These are phyloP conservation scores for Nematostella vectensis DNA, from an alignment of 92 coral and sea anemone species.

Conservation along the genomic window DNA sequence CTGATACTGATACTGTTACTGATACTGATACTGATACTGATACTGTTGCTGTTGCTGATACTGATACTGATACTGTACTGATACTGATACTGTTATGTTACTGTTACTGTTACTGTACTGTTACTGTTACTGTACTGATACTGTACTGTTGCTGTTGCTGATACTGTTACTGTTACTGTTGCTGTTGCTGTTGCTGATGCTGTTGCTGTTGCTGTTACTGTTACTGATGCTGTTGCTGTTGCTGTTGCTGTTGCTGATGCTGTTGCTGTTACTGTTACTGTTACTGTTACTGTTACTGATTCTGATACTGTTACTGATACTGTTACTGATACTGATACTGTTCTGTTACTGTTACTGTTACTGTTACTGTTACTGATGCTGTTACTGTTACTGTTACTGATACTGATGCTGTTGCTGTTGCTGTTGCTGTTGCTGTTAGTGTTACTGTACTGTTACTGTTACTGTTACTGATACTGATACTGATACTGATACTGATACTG, in stretches of 20 bases:
- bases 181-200: neutral
- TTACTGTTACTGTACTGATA: neutral
- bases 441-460: slow-evolving; percentile 2
- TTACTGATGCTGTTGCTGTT: neutral
- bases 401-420: slow-evolving; percentile 2
- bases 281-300: neutral
- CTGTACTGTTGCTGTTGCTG: neutral
- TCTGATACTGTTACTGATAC: neutral
- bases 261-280: neutral
- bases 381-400: neutral
- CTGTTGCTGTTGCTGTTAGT: neutral
- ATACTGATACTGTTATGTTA: neutral
- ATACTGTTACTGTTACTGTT: neutral
- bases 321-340: neutral
- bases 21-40: neutral
- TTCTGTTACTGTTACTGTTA: neutral
- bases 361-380: neutral
- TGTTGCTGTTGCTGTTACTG: neutral
- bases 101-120: neutral
- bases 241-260: neutral
- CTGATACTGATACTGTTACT: neutral
- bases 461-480: neutral
- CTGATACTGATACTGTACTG: neutral
- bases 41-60: slow-evolving; percentile 2
- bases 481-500: neutral